Conservation (phyloP, 2,113 vertebrate genomes). For the Bubo bubo region DNA sequence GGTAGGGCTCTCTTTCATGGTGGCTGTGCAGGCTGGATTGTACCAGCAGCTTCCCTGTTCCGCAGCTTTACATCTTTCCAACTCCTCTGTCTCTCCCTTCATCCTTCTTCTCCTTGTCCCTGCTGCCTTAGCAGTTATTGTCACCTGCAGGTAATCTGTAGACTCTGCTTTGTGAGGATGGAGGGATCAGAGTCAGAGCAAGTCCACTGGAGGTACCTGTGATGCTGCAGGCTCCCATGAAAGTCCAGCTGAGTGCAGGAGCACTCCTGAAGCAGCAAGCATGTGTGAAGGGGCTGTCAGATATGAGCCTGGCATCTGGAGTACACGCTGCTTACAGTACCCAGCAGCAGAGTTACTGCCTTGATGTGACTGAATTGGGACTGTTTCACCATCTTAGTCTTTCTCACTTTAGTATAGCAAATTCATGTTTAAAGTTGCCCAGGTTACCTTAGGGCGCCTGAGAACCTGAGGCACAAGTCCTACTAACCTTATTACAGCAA, state of each 20-base stretch:
- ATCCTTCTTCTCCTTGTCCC: neutral
- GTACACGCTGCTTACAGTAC: rapidly evolving
- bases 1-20: neutral
- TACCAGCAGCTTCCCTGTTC: neutral
- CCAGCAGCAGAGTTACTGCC: neutral
- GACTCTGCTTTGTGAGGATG: neutral
- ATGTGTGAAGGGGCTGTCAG: neutral
- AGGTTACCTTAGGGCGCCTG: neutral
- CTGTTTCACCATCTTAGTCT: neutral
- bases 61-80: neutral
- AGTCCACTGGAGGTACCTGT: neutral
- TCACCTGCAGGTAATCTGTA: neutral
- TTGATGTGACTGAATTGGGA: rapidly evolving
- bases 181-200: neutral
- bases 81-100: neutral
- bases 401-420: neutral
- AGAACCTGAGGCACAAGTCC: neutral
- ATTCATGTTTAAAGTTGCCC: neutral
- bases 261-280: neutral
- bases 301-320: neutral
- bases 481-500: neutral
- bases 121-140: neutral
- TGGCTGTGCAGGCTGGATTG: neutral
- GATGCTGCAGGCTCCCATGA: too few relatives aligned
- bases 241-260: neutral